Percentiles rank a stretch among this genome's conserved stretches.
phyloP scores from a whole-genome alignment of 2,888 invertebrate species.

The Pollenia amentaria region DNA sequence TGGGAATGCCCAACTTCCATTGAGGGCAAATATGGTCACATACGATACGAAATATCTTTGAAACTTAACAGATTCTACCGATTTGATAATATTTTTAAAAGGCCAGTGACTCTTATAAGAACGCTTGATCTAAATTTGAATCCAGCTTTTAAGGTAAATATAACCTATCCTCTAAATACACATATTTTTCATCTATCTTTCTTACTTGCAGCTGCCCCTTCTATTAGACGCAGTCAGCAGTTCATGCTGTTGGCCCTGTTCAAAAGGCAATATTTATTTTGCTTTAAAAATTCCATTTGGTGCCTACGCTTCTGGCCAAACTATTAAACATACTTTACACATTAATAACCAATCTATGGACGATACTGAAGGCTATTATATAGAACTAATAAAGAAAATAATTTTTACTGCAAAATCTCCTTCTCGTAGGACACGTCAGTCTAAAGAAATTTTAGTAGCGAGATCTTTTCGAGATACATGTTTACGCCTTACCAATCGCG shows the following conservation, averaged over 20 bases:
- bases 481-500: slow-evolving; percentile 72
- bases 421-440: slow-evolving; percentile 66
- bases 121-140: slow-evolving; percentile 91
- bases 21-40: slow-evolving; percentile 89
- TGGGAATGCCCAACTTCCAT: slow-evolving; percentile 84
- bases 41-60: slow-evolving; percentile 91
- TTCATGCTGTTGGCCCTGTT: slow-evolving; percentile 77
- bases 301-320: slow-evolving; percentile 77
- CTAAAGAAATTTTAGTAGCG: slow-evolving; percentile 48
- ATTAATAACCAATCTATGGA: slow-evolving; percentile 76
- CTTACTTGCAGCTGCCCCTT: slow-evolving; percentile 72
- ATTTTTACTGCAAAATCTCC: slow-evolving; percentile 76
- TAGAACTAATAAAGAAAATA: slow-evolving; percentile 73
- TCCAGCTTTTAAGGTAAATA: slow-evolving; percentile 87
- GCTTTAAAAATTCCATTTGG: slow-evolving; percentile 76
- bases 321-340: slow-evolving; percentile 73
- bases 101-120: slow-evolving; percentile 89
- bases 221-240: slow-evolving; percentile 71
- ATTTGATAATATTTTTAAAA: slow-evolving; percentile 84
- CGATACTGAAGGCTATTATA: slow-evolving; percentile 67
- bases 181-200: neutral
- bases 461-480: slow-evolving; percentile 31
- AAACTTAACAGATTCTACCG: slow-evolving; percentile 92
- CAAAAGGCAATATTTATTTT: slow-evolving; percentile 74
- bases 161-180: neutral